Percentiles rank a stretch among this genome's conserved stretches.
phyloP scores from a whole-genome alignment of 2,113 vertebrate species.

The Clarias batrachus region DNA sequence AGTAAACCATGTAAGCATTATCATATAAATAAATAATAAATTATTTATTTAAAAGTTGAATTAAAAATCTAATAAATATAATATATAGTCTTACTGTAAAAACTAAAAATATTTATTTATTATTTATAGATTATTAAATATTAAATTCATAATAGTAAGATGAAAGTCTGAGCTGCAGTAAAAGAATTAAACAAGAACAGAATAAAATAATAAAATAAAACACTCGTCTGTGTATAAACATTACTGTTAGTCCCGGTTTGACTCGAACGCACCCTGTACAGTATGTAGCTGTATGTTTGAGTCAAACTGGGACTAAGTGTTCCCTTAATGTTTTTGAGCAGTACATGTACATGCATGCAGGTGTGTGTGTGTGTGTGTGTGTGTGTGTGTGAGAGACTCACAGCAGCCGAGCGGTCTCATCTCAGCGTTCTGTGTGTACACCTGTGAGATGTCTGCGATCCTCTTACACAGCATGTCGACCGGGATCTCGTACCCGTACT shows the following conservation, averaged over 20 bases:
- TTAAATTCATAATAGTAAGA: background rate
- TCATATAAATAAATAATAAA: no score
- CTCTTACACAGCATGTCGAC: slow-evolving; percentile 99
- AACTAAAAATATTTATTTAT: background rate
- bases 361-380: background rate
- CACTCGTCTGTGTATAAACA: no score
- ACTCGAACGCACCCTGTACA: no score
- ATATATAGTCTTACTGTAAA: background rate
- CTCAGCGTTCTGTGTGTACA: slow-evolving; percentile 98
- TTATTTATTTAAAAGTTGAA: no score
- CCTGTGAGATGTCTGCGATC: slow-evolving; percentile 97
- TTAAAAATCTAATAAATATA: background rate
- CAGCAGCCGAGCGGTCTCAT: slow-evolving; percentile 98
- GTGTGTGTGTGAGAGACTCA: slow-evolving; percentile 71
- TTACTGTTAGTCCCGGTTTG: no score
- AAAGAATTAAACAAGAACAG: background rate
- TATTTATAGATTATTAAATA: background rate
- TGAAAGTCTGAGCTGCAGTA: background rate
- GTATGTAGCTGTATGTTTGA: no score
- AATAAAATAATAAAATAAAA: background rate
- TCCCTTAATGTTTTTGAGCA: no score
- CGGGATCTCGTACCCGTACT: slow-evolving; percentile 97
- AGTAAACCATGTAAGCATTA: background rate
- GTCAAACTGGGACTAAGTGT: no score
- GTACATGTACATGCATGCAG: no score